Evolutionary conservation across 2,113 vertebrate species (phyloP).

Genomic region (Lophura nycthemera): DNA sequence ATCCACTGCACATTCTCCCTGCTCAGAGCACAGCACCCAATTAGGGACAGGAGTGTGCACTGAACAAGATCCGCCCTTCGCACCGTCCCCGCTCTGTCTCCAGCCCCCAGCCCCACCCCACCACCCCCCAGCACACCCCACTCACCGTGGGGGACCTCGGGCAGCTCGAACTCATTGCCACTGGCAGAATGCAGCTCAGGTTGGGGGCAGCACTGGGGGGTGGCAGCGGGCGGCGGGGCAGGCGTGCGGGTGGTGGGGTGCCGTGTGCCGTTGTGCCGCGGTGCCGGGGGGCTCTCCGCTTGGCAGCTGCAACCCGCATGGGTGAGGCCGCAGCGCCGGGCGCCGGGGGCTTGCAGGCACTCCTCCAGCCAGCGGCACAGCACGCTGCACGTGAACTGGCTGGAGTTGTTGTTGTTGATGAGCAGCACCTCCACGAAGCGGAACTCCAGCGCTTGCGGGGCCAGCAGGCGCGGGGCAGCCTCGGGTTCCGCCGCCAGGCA

Average conservation of each 20-base stretch:
- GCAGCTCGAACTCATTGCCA: conserved; percentile 86
- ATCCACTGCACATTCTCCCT: not conserved
- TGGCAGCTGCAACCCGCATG: conserved; percentile 94
- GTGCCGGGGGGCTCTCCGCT: conserved; percentile 68
- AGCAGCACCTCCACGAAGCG: conserved; percentile 94
- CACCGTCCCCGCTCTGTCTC: not conserved
- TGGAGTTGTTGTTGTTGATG: conserved; percentile 98
- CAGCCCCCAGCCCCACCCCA: not conserved
- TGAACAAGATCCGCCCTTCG: not conserved
- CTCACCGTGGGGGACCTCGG: conserved; percentile 92
- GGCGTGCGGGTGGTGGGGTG: conserved; percentile 80
- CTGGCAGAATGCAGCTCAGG: conserved; percentile 91
- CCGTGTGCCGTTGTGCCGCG: conserved; percentile 81
- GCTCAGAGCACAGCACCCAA: fast-evolving
- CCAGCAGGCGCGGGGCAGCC: conserved; percentile 78
- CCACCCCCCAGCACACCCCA: fast-evolving
- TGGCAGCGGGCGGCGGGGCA: not conserved
- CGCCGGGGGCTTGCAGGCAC: conserved; percentile 82
- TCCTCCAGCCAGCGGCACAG: conserved; percentile 98
- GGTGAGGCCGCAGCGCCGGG: conserved; percentile 86
- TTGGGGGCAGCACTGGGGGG: conserved; percentile 84
- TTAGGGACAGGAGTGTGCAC: not conserved
- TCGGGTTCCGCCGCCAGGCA: conserved; percentile 85
- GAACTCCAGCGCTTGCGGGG: conserved; percentile 87
- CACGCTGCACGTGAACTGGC: conserved; percentile 96